Conservation (phyloP, 2,888 invertebrate species). For the Mamestra brassicae region DNA sequence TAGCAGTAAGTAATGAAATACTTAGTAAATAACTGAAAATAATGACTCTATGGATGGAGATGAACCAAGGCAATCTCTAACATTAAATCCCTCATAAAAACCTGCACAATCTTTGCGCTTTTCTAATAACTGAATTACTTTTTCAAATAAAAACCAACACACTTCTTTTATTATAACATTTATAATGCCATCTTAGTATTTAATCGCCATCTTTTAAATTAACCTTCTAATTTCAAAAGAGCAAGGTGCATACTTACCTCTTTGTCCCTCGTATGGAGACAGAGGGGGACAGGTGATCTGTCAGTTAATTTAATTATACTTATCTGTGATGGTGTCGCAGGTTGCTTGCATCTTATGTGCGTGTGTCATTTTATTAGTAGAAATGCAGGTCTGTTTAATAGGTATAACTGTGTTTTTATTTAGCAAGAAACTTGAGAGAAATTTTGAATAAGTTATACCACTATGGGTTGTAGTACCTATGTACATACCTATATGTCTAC, state of each 20-base stretch:
- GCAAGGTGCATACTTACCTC: constrained; percentile 74
- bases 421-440: background rate
- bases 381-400: background rate
- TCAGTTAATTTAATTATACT: constrained; percentile 86
- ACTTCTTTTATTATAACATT: constrained; percentile 28
- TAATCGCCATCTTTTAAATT: constrained; percentile 53
- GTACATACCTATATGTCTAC: too few relatives aligned
- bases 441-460: background rate
- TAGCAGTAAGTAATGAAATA: too few relatives aligned
- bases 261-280: constrained; percentile 62
- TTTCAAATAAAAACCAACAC: constrained; percentile 27
- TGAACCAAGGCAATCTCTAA: too few relatives aligned
- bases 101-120: background rate
- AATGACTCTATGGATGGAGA: background rate
- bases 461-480: background rate
- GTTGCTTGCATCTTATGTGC: constrained; percentile 31
- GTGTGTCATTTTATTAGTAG: background rate
- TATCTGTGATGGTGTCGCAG: constrained; percentile 76
- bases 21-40: background rate
- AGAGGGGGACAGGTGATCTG: constrained; percentile 77
- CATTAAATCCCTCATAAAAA: background rate
- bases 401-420: background rate
- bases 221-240: constrained; percentile 56
- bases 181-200: constrained; percentile 39
- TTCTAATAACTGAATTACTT: background rate